A percentile compares a stretch with the other conserved stretches of the same genome.
These are phyloP conservation scores for Panulirus ornatus DNA, from an alignment of 1,140 invertebrate species.

Conservation along the genomic window DNA sequence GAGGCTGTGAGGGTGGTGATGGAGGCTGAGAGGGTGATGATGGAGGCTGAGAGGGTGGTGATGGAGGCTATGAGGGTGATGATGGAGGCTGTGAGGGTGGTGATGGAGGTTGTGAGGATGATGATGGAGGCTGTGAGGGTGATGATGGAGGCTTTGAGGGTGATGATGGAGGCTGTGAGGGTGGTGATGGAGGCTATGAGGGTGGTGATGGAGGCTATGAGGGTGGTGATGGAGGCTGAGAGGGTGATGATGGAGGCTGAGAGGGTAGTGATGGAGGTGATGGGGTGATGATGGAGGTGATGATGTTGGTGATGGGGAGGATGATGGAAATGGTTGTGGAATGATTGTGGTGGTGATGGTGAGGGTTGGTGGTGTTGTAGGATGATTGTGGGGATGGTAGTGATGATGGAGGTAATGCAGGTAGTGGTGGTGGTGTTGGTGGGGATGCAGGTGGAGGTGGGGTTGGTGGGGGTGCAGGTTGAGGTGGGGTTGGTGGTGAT, in stretches of 20 bases:
- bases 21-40: not conserved
- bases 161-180: not conserved
- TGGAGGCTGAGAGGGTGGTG: slow-evolving; percentile 1
- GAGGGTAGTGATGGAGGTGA: not conserved
- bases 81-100: not conserved
- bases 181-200: not conserved
- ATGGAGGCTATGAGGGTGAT: not conserved
- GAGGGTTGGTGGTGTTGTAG: no score
- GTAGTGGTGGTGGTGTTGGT: not conserved
- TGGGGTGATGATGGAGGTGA: not conserved
- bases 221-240: not conserved
- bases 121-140: not conserved
- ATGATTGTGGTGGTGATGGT: not conserved
- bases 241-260: not conserved
- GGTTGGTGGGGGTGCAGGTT: not conserved
- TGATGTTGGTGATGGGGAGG: not conserved
- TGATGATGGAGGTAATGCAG: no score
- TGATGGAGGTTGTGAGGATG: not conserved
- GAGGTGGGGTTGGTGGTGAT: not conserved
- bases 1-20: not conserved
- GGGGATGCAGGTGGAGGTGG: not conserved
- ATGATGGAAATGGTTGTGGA: not conserved
- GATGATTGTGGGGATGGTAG: no score
- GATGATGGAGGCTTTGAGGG: not conserved
- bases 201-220: not conserved